phyloP scores from a whole-genome alignment of 1,140 invertebrate species.

The Goniozus legneri region DNA sequence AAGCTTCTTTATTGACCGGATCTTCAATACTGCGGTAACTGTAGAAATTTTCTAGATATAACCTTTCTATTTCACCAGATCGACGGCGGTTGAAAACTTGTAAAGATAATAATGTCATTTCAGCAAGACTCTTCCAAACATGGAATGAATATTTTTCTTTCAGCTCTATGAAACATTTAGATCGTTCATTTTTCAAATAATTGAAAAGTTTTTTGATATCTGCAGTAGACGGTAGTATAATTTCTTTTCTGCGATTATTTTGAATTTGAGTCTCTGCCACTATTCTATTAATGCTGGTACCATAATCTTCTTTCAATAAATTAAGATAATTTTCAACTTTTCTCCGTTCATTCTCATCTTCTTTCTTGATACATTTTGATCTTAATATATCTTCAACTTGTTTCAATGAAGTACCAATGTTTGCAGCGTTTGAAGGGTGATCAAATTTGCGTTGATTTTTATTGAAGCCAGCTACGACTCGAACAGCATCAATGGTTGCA shows the following conservation, averaged over 20 bases:
- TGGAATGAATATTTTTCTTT: background rate
- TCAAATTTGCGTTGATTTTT: background rate
- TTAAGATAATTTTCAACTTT: slow-evolving; percentile 15
- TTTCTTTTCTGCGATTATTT: slow-evolving; percentile 3
- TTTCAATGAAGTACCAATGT: background rate
- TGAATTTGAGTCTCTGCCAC: slow-evolving; percentile 8
- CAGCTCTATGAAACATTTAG: background rate
- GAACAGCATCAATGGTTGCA: background rate
- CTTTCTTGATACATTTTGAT: background rate
- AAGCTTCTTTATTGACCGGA: slow-evolving; percentile 3
- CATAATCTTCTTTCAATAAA: slow-evolving; percentile 10
- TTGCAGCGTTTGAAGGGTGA: background rate
- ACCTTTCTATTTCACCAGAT: slow-evolving; percentile 18
- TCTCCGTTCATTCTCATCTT: background rate
- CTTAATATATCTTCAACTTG: background rate
- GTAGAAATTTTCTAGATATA: slow-evolving; percentile 11
- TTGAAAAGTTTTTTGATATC: slow-evolving; percentile 7
- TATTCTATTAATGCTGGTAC: slow-evolving; percentile 11
- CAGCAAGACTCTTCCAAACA: slow-evolving; percentile 9
- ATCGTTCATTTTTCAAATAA: background rate
- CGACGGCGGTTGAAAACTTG: slow-evolving; percentile 18
- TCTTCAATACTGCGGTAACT: slow-evolving; percentile 10
- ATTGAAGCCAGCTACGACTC: background rate
- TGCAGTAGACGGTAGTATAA: slow-evolving; percentile 4
- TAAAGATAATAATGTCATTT: slow-evolving; percentile 2